Base-by-base conservation (phyloP, 1,140 invertebrate genomes). In the Drosophila rufa region DNA sequence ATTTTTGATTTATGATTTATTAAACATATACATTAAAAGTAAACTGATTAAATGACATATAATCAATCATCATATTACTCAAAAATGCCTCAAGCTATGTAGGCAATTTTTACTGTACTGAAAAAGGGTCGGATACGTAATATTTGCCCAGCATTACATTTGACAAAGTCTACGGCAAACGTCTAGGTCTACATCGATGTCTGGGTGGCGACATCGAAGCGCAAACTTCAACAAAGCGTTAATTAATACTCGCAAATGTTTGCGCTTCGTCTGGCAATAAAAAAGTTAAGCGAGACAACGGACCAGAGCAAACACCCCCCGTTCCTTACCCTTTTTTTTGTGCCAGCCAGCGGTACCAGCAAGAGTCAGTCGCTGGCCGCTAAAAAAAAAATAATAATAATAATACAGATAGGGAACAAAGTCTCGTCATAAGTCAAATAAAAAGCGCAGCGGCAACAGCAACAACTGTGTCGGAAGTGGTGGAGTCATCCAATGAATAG, bases 241-340 rank as follows among this genome's bases (percentile, higher is more conserved):
- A 90, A 90, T 90, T 90, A 90, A 90, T 90, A 90, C 85, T 90
- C 79, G 86, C 85, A 90, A 90, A 90, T 90, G 85, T 90, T 90
- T 90, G 85, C 85, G 81, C 81, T 79, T 73, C 79, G 85, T 90
- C 85, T 90, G 85, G 85, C 85, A 90, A 90, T 90, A 87, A 84
- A 90, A 90, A 90, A 90, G 85, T 90, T 91, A 90, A 90, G 86
- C 84, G 81, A 84, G 70, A 82, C 77, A 84, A 83, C 79, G 76
- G 64, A 68, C 64, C 75, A 69, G 50, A 38, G 67, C 76, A 79
- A 83, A 79, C 60, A 77, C 62, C 46, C 64, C 62, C 38, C 48
- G 22, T 22, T 43, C 9, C 53, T 27, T 56, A 30, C 51, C 55
- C 36, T 43, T 42, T 25, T 25, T 47, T 30, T 30, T 30, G 27